Evolutionary conservation across 2,888 invertebrate species (phyloP).

Genomic region (Adelphocoris suturalis): DNA sequence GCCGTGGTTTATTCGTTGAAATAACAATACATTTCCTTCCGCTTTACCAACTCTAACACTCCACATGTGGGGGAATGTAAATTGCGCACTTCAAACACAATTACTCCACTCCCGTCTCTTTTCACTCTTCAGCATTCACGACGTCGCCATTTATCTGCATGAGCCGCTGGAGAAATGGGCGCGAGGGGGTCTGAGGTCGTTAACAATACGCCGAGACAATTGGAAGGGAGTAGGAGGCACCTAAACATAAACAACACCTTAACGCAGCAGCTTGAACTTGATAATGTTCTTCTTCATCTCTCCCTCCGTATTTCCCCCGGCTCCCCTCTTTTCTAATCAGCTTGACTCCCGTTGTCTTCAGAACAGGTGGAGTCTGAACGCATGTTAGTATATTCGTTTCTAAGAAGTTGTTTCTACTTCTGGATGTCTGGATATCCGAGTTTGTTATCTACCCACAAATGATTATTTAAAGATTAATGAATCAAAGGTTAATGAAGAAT

Average conservation of each 20-base stretch:
- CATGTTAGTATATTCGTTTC: too few relatives aligned
- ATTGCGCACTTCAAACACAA: constrained; percentile 34
- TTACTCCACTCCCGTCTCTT: constrained; percentile 1
- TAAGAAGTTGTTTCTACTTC: too few relatives aligned
- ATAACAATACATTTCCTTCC: neutral
- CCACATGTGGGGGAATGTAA: constrained; percentile 1
- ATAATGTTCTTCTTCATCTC: neutral
- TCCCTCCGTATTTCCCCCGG: neutral
- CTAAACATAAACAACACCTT: constrained; percentile 9
- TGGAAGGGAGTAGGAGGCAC: constrained; percentile 3
- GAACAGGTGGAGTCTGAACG: too few relatives aligned
- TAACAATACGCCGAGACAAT: constrained; percentile 23
- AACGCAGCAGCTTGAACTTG: constrained; percentile 1
- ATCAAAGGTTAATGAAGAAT: too few relatives aligned
- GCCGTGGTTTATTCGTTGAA: neutral
- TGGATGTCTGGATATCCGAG: too few relatives aligned
- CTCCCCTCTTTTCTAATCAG: too few relatives aligned
- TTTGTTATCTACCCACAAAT: too few relatives aligned
- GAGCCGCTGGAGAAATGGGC: neutral
- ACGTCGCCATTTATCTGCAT: constrained; percentile 17
- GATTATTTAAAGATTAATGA: too few relatives aligned
- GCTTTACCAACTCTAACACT: neutral
- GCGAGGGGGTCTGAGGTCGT: neutral
- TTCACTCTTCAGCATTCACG: constrained; percentile 6
- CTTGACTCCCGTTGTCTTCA: too few relatives aligned